Base-by-base conservation (phyloP, 1,140 invertebrate genomes). In the Solenopsis invicta region DNA sequence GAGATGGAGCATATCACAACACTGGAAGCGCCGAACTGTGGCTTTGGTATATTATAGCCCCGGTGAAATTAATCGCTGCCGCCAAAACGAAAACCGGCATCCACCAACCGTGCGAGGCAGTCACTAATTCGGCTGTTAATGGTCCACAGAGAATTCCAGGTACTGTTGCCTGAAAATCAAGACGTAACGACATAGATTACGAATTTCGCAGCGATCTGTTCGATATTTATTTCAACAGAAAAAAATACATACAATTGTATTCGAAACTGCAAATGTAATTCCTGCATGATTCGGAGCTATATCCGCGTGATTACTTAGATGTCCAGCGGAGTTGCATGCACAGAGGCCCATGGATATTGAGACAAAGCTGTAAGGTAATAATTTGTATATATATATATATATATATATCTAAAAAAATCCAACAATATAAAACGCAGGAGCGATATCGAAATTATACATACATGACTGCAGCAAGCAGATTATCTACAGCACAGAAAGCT, bases 71-170 rank as follows among this genome's bases (percentile, higher is more conserved):
- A 24, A 98, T 96, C 41, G 96, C 96, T 2, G 97, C 97, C 5
- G 97, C 97, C 16, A 98, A 94, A 52, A 97, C 96, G 93, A 98
- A 98, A 21, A 98, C 97, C 2, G 97, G 97, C 93, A 97, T 96
- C 97, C 97, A 98, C 77, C 97, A 96, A 37, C 97, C 97, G 89
- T 97, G 96, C 4, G 97, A 97, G 56, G 97, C 96, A 0, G 96
- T 97, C 0, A 98, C 97, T 74, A 98, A 94, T 93, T 97, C 97
- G 6, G 97, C 97, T 18, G 97, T 98, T 48, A 98, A 89, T 59
- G 97, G 97, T n/a, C 97, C 97, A 93, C 97, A 97, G 41, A 97
- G 94, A 78, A 98, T 97, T 37, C 97, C 97, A 24, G 97, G 97
- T 92, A 98, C 97, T 1, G 97, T 98, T 41, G 97, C 97, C 96